These are phyloP conservation scores for Drosophila takahashii DNA, from an alignment of 1,140 invertebrate species.

Conservation along the genomic window DNA sequence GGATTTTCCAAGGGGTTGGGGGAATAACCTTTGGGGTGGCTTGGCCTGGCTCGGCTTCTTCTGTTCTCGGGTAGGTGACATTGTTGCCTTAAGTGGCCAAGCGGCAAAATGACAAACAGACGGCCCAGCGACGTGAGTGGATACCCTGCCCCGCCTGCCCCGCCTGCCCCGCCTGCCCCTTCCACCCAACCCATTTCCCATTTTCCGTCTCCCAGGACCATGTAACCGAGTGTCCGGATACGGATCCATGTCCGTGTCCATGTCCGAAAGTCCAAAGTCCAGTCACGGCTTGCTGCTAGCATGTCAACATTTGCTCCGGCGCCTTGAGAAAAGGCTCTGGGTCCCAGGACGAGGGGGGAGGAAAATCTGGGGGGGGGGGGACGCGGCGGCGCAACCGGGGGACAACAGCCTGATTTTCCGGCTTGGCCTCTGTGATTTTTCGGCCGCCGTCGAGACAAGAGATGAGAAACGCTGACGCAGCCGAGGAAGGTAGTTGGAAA, in stretches of 20 bases:
- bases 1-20: constrained; percentile 9
- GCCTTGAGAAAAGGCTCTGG: constrained; percentile 52
- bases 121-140: constrained; percentile 53
- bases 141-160: too few relatives aligned
- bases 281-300: constrained; percentile 60
- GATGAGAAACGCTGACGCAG: constrained; percentile 52
- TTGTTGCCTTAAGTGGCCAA: constrained; percentile 68
- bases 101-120: constrained; percentile 76
- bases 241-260: constrained; percentile 43
- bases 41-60: constrained; percentile 16
- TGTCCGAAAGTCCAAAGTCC: constrained; percentile 43
- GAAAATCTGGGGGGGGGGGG: background rate
- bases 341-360: background rate
- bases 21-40: constrained; percentile 7
- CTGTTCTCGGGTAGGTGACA: constrained; percentile 45
- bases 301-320: constrained; percentile 59
- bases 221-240: constrained; percentile 39
- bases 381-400: constrained; percentile 17
- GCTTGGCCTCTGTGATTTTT: constrained; percentile 75
- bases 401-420: constrained; percentile 72
- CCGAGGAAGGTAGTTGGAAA: constrained; percentile 12
- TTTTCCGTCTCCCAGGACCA: constrained; percentile 10
- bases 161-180: too few relatives aligned
- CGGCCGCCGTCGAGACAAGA: constrained; percentile 48
- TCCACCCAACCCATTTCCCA: background rate